These are phyloP conservation scores for Apostichopus californicus DNA, from an alignment of 35 echinoderm and acorn worm species.

Conservation along the genomic window DNA sequence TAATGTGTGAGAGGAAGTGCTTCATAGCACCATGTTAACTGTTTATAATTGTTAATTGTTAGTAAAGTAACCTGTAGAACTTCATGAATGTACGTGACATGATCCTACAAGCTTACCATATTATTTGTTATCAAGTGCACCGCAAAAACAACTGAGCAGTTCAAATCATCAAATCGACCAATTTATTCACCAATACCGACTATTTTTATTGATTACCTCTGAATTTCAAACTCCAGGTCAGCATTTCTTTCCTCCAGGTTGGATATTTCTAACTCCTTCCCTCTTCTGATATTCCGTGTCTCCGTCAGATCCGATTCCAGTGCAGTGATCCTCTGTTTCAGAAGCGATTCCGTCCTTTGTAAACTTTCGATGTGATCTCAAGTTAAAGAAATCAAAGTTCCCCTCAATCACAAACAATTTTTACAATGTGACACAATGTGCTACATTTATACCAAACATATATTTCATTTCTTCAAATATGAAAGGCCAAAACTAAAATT, in stretches of 20 bases:
- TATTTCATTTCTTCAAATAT: too few relatives aligned
- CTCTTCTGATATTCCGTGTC: not conserved
- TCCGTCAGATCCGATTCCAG: slow-evolving; percentile 20
- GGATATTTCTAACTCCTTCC: not conserved
- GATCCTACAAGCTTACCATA: too few relatives aligned
- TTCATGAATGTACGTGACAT: too few relatives aligned
- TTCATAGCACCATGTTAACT: too few relatives aligned
- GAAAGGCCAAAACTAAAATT: too few relatives aligned
- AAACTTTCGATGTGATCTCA: slow-evolving; percentile 31
- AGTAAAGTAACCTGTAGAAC: too few relatives aligned
- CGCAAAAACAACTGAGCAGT: not conserved
- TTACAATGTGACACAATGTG: not conserved
- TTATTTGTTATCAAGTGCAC: too few relatives aligned
- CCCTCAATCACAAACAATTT: not conserved
- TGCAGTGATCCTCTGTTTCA: slow-evolving; percentile 42
- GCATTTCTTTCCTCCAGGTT: slow-evolving; percentile 34
- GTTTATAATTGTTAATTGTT: too few relatives aligned
- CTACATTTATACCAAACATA: not conserved
- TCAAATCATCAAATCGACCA: not conserved
- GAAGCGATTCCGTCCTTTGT: slow-evolving; percentile 4
- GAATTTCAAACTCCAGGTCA: slow-evolving; percentile 31
- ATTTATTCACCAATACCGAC: not conserved
- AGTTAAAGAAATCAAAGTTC: not conserved
- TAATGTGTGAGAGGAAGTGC: too few relatives aligned
- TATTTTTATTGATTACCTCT: slow-evolving; percentile 2